Evolutionary conservation across 1,140 invertebrate species (phyloP), one percentile per base, ranked within the genome.

Genomic region (Parasteatoda tepidariorum): DNA sequence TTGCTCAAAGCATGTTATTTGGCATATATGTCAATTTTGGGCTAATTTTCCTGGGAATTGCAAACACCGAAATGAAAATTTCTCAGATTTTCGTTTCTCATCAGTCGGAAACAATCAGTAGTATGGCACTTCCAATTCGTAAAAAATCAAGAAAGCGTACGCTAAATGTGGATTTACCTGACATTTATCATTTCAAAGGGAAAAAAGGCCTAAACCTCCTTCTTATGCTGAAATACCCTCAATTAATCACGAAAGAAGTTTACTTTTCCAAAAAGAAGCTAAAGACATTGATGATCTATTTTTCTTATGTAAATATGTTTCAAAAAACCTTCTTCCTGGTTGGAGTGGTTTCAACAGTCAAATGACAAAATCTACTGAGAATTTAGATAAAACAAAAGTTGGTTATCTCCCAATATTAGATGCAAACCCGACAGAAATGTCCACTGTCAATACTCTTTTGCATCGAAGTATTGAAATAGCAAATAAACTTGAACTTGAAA

Each of bases 361-460:
- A 7, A 48, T 4, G 9, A 13, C 18, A 13, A 48, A 48, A 13
- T 4, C 4, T 48, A 18, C 18, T 48, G 38, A 48, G 18, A 48
- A 13, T 9, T 18, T 18, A 48, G 9, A 18, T 48, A 4, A 48
- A 48, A 48, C 38, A 13, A 48, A 2, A 48, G 18, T 48, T 48
- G 38, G 38, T 48, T 48, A 48, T 48, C 24, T 59, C 7, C 74
- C 55, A 38, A 64, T 30, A 3, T 83, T 84, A 34, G 68, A 84
- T 48, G 59, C 55, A 5, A 62, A 66, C 34, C 83, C 85, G 48
- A 83, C 70, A 55, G 33, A 83, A 30, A 76, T 83, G 67, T 78
- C 61, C 22, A 85, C 84, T 66, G 79, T 83, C 34, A 48, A 67
- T 28, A 57, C 73, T 18, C 57, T 85, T 55, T 70, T 84, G 48